These are phyloP conservation scores for Heliangelus exortis DNA, from an alignment of 2,797 vertebrate species.

Conservation along the genomic window DNA sequence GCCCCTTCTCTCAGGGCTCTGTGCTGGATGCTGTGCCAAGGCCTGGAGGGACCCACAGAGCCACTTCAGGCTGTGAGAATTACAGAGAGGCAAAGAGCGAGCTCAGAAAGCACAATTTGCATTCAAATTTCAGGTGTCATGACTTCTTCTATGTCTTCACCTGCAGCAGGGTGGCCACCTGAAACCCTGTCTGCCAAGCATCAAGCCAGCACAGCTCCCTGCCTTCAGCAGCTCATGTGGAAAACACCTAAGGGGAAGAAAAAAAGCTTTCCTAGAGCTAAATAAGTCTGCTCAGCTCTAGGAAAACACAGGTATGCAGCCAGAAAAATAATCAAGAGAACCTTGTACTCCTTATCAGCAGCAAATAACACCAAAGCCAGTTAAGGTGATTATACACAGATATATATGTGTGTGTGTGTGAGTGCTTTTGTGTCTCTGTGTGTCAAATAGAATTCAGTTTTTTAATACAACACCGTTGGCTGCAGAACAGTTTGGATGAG, in stretches of 20 bases:
- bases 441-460: constrained; percentile 36
- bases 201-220: background rate
- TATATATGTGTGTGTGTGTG: background rate
- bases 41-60: background rate
- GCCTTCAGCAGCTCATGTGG: accelerated
- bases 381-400: background rate
- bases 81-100: background rate
- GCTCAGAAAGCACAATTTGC: background rate
- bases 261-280: background rate
- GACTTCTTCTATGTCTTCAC: background rate
- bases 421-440: background rate
- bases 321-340: background rate
- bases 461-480: background rate
- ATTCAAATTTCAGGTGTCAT: background rate
- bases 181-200: accelerated
- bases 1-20: background rate
- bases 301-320: background rate
- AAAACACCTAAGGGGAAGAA: background rate
- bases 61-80: background rate
- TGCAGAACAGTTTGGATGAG: background rate
- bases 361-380: background rate
- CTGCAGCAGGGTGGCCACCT: accelerated
- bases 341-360: background rate
- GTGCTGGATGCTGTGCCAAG: accelerated
- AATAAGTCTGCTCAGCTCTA: background rate